Conservation (phyloP, 2,888 invertebrate species). For the Lagria hirta region DNA sequence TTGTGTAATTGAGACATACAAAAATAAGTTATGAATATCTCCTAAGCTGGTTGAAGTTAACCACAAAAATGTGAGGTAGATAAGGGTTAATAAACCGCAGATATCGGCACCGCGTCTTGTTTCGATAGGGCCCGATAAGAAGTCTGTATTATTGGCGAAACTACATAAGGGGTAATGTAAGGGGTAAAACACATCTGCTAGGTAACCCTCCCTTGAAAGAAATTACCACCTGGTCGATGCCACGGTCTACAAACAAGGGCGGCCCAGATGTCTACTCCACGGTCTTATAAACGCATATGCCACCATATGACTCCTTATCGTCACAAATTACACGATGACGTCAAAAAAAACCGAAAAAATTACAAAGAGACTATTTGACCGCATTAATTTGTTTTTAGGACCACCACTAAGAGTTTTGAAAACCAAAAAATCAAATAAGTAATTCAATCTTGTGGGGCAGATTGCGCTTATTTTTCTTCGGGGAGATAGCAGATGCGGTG, state of each 20-base stretch:
- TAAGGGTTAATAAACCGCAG: too few relatives aligned
- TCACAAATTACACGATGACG: conserved; percentile 17
- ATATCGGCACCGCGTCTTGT: conserved; percentile 11
- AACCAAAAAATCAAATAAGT: conserved; percentile 19
- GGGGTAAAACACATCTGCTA: conserved; percentile 52
- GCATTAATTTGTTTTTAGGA: conserved; percentile 7
- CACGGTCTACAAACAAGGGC: conserved; percentile 55
- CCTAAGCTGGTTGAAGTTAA: too few relatives aligned
- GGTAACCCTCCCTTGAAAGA: conserved; percentile 53
- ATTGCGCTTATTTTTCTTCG: conserved; percentile 33
- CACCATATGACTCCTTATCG: conserved; percentile 37
- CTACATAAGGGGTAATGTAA: conserved; percentile 38
- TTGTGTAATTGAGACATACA: too few relatives aligned
- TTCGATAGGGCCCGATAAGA: conserved; percentile 34
- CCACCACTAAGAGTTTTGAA: too few relatives aligned
- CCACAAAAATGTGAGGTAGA: too few relatives aligned
- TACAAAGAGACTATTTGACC: conserved; percentile 2
- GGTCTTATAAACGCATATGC: conserved; percentile 38
- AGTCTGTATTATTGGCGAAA: conserved; percentile 35
- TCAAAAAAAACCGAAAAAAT: too few relatives aligned
- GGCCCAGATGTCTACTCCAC: conserved; percentile 40
- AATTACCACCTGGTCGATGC: conserved; percentile 55
- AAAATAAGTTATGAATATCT: too few relatives aligned
- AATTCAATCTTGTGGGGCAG: conserved; percentile 31
- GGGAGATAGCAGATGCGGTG: conserved; percentile 34